Percentiles rank a stretch among this genome's conserved stretches.
Evolutionary conservation across 2,113 vertebrate genomes (phyloP).

Genomic region (Arenaria interpres): DNA sequence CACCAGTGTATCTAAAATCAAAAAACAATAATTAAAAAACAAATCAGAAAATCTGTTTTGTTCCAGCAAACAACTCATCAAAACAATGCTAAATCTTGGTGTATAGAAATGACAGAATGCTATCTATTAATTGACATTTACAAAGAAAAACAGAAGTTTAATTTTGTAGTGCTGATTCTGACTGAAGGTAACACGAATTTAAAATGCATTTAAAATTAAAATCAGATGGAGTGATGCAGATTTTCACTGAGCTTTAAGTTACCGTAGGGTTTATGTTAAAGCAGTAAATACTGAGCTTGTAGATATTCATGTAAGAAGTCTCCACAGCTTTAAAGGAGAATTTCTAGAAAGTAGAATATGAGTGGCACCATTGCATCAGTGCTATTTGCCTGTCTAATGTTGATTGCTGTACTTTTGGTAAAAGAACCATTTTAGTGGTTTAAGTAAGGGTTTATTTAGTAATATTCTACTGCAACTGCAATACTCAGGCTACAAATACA

Average conservation of each 20-base stretch:
- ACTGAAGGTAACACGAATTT: not conserved
- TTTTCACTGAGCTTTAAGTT: not conserved
- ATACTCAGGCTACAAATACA: not conserved
- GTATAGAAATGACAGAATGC: not conserved
- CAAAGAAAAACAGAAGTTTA: not conserved
- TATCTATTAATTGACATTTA: not conserved
- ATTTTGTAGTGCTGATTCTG: not conserved
- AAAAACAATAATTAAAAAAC: not conserved
- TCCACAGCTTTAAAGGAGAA: not conserved
- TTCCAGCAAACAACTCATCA: not conserved
- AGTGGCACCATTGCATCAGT: not conserved
- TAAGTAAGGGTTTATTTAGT: not conserved
- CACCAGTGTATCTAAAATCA: conserved; percentile 80
- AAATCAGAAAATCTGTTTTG: not conserved
- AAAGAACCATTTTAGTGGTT: not conserved
- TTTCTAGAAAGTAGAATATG: not conserved
- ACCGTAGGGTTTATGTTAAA: not conserved
- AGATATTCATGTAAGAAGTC: not conserved
- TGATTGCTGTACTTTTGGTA: not conserved
- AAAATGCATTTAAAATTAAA: not conserved
- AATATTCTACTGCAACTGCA: not conserved
- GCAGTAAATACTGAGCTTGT: not conserved
- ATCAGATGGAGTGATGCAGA: not conserved
- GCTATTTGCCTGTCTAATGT: not conserved
- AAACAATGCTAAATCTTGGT: not conserved